Evolutionary conservation across 2,113 vertebrate genomes (phyloP), one percentile per base, ranked within the genome.

Genomic region (Progne subis): DNA sequence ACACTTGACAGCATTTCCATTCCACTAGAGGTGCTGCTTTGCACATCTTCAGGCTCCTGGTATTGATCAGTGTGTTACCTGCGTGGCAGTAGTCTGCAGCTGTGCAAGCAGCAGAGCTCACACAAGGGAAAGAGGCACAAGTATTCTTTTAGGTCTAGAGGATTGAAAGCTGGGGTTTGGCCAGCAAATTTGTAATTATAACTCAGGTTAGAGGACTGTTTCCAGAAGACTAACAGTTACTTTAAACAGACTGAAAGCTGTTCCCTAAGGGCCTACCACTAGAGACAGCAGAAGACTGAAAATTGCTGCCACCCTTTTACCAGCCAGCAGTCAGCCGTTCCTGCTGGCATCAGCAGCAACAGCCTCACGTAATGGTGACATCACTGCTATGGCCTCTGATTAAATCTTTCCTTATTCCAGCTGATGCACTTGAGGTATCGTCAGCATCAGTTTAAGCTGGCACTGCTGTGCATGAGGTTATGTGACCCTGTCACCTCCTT

Each of bases 291-390:
- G 50, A 75, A 85, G 49, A 37, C 24, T 18, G 56, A 53, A 29
- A 3, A 5, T 72, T 13, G 1, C 60, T 86, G 68, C 72, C 25
- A 52, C 59, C 17, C 13, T 69, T 80, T 57, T 60, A 72, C 46
- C 28, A 92, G 88, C 37, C 31, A 92, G 88, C 65, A 79, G 34
- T 47, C 69, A 75, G 70, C 34, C 17, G 24, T 59, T 43, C 14
- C 23, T 37, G 61, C 43, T 32, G 29, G 52, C 55, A 60, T 32
- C 43, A 63, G n/a, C 67, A 86, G 83, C 82, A 95, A 70, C 77
- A 94, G 84, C 89, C 89, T 91, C 93, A 91, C 89, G 69, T 92
- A 59, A 71, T 32, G 77, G 77, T 55, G 47, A 86, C 39, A 57
- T 82, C 53, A 64, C 31, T 47, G 14, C 82, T 82, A 0, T n/a